A percentile compares a stretch with the other conserved stretches of the same genome.
phyloP scores from a whole-genome alignment of 2,888 invertebrate species.

The Didymodactylos carnosus region DNA sequence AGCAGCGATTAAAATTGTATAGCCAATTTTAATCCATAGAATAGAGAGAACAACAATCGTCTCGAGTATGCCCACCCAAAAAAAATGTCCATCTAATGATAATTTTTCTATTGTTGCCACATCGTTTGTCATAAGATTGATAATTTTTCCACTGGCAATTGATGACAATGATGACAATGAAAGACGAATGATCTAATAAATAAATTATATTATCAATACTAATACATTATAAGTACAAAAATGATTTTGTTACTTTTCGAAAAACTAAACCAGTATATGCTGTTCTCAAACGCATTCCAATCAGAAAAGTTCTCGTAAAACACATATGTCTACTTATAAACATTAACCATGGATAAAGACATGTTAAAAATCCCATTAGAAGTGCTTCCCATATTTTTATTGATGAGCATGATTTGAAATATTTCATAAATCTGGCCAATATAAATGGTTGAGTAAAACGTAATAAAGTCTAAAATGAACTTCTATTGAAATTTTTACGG shows the following conservation, averaged over 20 bases:
- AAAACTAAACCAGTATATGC: slow-evolving; percentile 63
- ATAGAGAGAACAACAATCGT: slow-evolving; percentile 57
- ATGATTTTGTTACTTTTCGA: slow-evolving; percentile 61
- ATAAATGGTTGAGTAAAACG: slow-evolving; percentile 33
- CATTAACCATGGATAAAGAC: slow-evolving; percentile 24
- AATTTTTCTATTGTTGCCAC: slow-evolving; percentile 64
- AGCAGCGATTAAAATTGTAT: slow-evolving; percentile 47
- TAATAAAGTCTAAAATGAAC: background rate
- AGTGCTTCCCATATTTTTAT: slow-evolving; percentile 31
- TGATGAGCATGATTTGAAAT: background rate
- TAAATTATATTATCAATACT: background rate
- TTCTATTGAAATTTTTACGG: background rate
- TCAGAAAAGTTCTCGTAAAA: slow-evolving; percentile 58
- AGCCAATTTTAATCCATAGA: slow-evolving; percentile 28
- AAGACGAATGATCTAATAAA: slow-evolving; percentile 42
- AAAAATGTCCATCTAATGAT: slow-evolving; percentile 47
- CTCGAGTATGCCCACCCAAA: slow-evolving; percentile 72
- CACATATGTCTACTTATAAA: slow-evolving; percentile 60
- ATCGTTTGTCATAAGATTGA: slow-evolving; percentile 79
- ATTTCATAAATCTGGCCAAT: slow-evolving; percentile 20
- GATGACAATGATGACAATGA: slow-evolving; percentile 56
- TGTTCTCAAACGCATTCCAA: slow-evolving; percentile 53
- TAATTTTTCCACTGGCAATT: slow-evolving; percentile 72
- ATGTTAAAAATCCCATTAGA: slow-evolving; percentile 44
- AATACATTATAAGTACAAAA: too few species aligned